These are phyloP conservation scores for Periphyllus acericola DNA, from an alignment of 2,888 invertebrate species.

Conservation along the genomic window DNA sequence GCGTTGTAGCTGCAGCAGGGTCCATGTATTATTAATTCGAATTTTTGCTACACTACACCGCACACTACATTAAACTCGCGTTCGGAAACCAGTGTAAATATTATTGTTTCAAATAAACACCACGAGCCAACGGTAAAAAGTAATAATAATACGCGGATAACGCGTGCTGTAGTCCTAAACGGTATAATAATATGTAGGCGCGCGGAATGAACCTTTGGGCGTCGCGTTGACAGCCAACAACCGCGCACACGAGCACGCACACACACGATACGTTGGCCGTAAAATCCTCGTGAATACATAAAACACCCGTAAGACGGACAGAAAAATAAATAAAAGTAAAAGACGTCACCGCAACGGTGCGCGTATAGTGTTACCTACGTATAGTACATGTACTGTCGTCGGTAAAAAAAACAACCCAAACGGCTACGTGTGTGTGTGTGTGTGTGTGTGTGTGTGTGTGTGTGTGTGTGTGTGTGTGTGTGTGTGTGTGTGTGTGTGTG, in stretches of 20 bases:
- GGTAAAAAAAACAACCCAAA: neutral
- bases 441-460: neutral
- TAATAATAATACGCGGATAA: neutral
- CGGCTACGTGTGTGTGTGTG: neutral
- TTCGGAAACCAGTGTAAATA: neutral
- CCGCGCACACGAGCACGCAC: neutral
- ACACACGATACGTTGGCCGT: neutral
- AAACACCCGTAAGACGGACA: neutral
- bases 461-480: neutral
- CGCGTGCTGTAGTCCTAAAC: no score
- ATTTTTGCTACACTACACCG: neutral
- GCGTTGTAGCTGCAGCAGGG: neutral
- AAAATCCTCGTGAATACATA: slow-evolving; percentile 9
- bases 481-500: neutral
- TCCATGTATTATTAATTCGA: neutral
- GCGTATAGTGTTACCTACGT: slow-evolving; percentile 7
- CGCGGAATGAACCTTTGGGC: neutral
- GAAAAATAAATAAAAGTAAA: neutral
- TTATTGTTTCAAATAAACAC: neutral
- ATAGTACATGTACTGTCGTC: neutral
- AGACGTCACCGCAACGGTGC: neutral
- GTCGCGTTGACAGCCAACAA: slow-evolving; percentile 1
- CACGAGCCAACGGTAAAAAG: neutral
- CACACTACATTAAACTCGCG: no score
- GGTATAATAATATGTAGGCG: neutral